Evolutionary conservation across 2,888 invertebrate genomes (phyloP).

Genomic region (Mythimna loreyi): DNA sequence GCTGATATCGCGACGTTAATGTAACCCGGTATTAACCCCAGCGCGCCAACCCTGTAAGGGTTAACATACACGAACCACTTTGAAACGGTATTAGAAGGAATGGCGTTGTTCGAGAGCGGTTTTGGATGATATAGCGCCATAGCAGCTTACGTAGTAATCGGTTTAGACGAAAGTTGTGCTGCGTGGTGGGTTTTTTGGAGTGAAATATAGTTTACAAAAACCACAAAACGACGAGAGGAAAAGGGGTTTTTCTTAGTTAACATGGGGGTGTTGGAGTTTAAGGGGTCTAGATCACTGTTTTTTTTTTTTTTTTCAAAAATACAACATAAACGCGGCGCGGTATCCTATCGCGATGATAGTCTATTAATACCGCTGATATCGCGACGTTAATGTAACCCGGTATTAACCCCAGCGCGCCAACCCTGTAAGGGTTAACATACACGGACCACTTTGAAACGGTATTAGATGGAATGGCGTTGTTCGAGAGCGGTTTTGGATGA

Average conservation of each 20-base stretch:
- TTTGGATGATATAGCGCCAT: not conserved
- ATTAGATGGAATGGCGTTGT: not conserved
- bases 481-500: not conserved
- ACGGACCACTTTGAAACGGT: conserved; percentile 5
- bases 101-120: not conserved
- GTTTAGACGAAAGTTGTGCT: not conserved
- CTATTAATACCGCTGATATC: conserved; percentile 87
- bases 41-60: conserved; percentile 68
- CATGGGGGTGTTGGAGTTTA: too few relatives aligned
- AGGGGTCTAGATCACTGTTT: too few relatives aligned
- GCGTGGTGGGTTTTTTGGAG: not conserved
- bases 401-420: conserved; percentile 74
- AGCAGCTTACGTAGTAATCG: not conserved
- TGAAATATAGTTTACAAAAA: too few relatives aligned
- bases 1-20: conserved; percentile 83
- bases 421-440: conserved; percentile 60
- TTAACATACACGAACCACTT: conserved; percentile 26
- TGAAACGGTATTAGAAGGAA: not conserved
- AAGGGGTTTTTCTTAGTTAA: too few relatives aligned
- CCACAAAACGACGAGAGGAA: too few relatives aligned
- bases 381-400: conserved; percentile 80
- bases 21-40: conserved; percentile 77
- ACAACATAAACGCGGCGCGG: conserved; percentile 69
- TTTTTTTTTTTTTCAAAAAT: too few relatives aligned
- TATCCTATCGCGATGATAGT: conserved; percentile 83